Evolutionary conservation across 2,888 invertebrate species (phyloP).

Genomic region (Drepana falcataria): DNA sequence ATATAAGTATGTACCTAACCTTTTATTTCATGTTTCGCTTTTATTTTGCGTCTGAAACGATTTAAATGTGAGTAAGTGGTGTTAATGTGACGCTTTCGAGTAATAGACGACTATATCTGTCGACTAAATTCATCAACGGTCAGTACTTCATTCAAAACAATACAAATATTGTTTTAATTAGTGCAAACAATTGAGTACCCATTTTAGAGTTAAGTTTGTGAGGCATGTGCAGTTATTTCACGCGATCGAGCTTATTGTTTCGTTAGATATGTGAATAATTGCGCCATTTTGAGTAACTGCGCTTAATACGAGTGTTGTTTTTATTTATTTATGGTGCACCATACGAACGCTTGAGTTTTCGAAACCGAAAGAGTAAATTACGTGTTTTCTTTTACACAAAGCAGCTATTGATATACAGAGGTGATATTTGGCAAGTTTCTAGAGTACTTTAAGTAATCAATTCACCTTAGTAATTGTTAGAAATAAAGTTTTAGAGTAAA

Average conservation of each 20-base stretch:
- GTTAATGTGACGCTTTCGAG: conserved; percentile 32
- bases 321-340: not conserved
- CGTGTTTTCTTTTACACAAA: too few species aligned
- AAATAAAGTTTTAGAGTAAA: too few species aligned
- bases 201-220: conserved; percentile 42
- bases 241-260: conserved; percentile 63
- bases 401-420: too few species aligned
- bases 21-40: conserved; percentile 62
- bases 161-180: conserved; percentile 50
- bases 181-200: conserved; percentile 47
- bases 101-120: conserved; percentile 20
- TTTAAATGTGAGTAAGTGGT: conserved; percentile 32
- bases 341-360: too few species aligned
- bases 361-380: too few species aligned
- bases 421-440: too few species aligned
- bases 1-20: conserved; percentile 53
- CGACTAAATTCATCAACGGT: conserved; percentile 41
- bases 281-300: conserved; percentile 59
- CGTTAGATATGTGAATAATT: conserved; percentile 46
- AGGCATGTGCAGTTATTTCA: conserved; percentile 70
- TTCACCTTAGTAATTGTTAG: too few species aligned
- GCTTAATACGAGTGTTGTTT: conserved; percentile 27
- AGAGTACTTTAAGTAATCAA: too few species aligned
- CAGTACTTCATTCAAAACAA: conserved; percentile 58
- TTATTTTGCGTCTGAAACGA: conserved; percentile 51